Conservation (phyloP, 2,113 vertebrate genomes). For the Laticauda laticaudata region DNA sequence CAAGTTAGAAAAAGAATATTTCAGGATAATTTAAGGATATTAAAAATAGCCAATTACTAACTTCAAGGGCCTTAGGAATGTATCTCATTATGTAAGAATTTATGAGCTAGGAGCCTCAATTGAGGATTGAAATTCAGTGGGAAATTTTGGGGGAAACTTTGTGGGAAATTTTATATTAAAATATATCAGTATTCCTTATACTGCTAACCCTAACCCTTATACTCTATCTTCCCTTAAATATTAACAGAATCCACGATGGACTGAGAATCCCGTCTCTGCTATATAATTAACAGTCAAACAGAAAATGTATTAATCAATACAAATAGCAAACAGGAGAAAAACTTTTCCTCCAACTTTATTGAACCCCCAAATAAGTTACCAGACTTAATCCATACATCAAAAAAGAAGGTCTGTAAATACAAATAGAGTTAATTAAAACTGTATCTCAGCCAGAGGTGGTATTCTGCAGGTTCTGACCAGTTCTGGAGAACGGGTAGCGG, state of each 20-base stretch:
- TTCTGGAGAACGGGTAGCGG: too few species aligned
- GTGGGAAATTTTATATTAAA: too few species aligned
- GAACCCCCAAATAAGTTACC: neutral
- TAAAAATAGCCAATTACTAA: neutral
- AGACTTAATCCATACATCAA: neutral
- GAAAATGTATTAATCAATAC: too few species aligned
- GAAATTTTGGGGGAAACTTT: too few species aligned
- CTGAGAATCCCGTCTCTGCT: too few species aligned
- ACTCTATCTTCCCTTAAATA: too few species aligned
- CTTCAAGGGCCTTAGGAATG: neutral
- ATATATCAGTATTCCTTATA: too few species aligned
- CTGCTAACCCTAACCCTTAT: too few species aligned
- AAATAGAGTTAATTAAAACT: neutral
- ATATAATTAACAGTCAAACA: too few species aligned
- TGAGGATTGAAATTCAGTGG: neutral
- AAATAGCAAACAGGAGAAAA: too few species aligned
- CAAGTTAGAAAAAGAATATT: neutral
- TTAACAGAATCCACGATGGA: too few species aligned
- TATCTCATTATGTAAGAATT: neutral
- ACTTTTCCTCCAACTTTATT: neutral
- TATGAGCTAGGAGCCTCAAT: neutral
- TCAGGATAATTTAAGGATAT: neutral
- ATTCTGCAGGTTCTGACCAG: too few species aligned
- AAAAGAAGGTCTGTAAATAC: neutral
- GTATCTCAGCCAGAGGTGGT: neutral